These are phyloP conservation scores for Drosophila testacea DNA, from an alignment of 2,888 invertebrate species.

Conservation along the genomic window DNA sequence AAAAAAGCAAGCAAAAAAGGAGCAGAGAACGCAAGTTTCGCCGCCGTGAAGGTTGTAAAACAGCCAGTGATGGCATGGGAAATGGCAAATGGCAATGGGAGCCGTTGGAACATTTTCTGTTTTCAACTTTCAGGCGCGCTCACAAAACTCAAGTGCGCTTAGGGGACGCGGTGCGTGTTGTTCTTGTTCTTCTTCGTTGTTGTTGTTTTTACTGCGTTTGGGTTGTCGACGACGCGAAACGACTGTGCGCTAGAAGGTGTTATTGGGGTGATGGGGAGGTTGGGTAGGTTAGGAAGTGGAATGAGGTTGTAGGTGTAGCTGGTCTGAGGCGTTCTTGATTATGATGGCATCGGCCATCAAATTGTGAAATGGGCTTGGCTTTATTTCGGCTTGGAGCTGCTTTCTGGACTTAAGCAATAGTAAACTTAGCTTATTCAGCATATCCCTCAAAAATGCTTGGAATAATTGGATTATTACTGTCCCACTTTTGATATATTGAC, in stretches of 20 bases:
- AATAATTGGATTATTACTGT: too few species aligned
- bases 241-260: neutral
- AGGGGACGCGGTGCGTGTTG: constrained; percentile 63
- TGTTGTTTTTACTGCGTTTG: constrained; percentile 24
- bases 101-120: constrained; percentile 60
- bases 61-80: constrained; percentile 75
- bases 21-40: constrained; percentile 43
- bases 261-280: neutral
- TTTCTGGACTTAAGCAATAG: constrained; percentile 8
- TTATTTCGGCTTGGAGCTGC: constrained; percentile 28
- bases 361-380: constrained; percentile 44
- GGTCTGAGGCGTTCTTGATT: constrained; percentile 68
- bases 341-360: constrained; percentile 77
- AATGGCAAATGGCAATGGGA: constrained; percentile 61
- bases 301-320: constrained; percentile 3
- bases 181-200: neutral
- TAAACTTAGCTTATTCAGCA: constrained; percentile 31
- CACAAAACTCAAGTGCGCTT: constrained; percentile 78
- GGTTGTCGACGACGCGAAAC: constrained; percentile 15
- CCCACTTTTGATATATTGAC: too few species aligned
- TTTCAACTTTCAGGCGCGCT: constrained; percentile 74
- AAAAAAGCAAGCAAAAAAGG: constrained; percentile 15
- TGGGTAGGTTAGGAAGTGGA: too few species aligned
- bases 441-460: constrained; percentile 36
- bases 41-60: constrained; percentile 77